These are phyloP conservation scores for Lophotis ruficrista DNA, from an alignment of 2,113 vertebrate species.

Conservation along the genomic window DNA sequence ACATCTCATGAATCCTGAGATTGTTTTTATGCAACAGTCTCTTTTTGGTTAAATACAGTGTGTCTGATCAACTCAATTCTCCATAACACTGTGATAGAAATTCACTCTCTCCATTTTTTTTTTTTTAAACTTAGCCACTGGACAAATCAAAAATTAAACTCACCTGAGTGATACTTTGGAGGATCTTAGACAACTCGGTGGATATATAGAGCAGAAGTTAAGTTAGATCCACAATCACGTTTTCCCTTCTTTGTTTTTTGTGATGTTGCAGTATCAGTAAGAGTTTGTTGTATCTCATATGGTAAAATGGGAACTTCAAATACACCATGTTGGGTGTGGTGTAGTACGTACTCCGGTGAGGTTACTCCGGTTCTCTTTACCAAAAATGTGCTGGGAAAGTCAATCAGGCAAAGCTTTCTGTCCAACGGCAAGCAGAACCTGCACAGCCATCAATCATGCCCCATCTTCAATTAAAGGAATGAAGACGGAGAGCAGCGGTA, in stretches of 20 bases:
- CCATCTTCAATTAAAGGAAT: conserved; percentile 68
- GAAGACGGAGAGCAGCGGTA: conserved; percentile 18
- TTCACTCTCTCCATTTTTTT: background rate
- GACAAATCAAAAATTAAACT: background rate
- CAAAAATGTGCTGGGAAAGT: conserved; percentile 38
- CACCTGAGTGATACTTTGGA: background rate
- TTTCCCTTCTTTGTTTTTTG: background rate
- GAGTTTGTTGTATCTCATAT: background rate
- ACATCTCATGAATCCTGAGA: background rate
- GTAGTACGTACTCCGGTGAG: background rate
- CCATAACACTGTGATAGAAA: background rate
- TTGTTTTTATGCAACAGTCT: background rate
- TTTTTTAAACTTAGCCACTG: background rate
- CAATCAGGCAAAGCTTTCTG: conserved; percentile 22
- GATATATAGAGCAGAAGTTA: background rate
- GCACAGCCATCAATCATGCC: conserved; percentile 61
- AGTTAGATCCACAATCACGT: background rate
- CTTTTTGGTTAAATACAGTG: background rate
- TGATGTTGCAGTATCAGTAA: background rate
- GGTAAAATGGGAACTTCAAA: background rate
- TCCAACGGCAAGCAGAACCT: conserved; percentile 19
- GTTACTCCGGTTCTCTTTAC: conserved; percentile 16
- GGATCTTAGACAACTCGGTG: background rate
- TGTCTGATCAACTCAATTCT: background rate
- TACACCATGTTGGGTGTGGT: background rate